Evolutionary conservation across 2,888 invertebrate genomes (phyloP).

Genomic region (Nephrotoma guestfalica): DNA sequence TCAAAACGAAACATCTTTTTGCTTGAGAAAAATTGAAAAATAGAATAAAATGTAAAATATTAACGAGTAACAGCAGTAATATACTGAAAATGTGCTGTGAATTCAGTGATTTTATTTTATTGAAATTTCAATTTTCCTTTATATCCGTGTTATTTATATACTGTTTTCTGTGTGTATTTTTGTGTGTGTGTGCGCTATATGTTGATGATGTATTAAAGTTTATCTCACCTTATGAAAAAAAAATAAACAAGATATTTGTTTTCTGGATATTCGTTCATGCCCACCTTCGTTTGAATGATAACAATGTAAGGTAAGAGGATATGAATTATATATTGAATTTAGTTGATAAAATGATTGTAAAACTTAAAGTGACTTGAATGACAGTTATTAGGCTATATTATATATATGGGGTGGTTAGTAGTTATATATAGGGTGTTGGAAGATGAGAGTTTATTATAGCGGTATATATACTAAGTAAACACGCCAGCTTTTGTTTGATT

Average conservation of each 20-base stretch:
- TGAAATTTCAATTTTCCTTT: background rate
- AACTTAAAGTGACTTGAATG: background rate
- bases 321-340: background rate
- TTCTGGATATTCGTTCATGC: background rate
- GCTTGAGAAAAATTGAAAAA: background rate
- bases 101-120: background rate
- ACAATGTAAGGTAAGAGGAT: background rate
- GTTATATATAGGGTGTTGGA: background rate
- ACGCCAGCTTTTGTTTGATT: background rate
- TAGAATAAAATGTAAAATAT: background rate
- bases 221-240: background rate
- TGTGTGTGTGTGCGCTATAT: background rate
- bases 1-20: background rate
- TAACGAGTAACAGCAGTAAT: background rate
- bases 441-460: background rate
- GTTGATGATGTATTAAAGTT: background rate
- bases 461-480: background rate
- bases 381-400: background rate
- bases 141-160: background rate
- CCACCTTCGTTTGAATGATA: background rate
- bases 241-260: background rate
- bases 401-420: too few relatives aligned
- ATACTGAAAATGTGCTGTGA: background rate
- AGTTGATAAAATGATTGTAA: background rate
- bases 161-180: background rate